Evolutionary conservation across 2,113 vertebrate genomes (phyloP), one percentile per base, ranked within the genome.

Genomic region (Peucedramus taeniatus): DNA sequence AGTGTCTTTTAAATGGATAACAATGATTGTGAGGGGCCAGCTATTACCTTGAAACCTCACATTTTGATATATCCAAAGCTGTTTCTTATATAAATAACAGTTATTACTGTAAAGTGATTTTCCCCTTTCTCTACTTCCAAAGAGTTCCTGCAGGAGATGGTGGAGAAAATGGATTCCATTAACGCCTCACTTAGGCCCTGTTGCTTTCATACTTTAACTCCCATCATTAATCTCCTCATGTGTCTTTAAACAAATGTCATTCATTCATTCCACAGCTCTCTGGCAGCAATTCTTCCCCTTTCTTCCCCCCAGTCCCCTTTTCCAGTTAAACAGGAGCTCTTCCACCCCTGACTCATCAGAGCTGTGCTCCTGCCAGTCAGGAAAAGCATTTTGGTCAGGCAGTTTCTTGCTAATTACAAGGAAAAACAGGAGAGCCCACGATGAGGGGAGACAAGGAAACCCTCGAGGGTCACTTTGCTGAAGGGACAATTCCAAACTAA

Each of bases 61-160:
- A 97, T 97, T 97, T 97, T 96, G 97, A 96, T 97, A 94, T 93
- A 97, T 90, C 96, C 95, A 94, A 63, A 91, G 95, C 94, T 93
- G 85, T 79, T 97, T 93, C 90, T 90, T 97, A 96, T 86, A 98
- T 97, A 98, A 98, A 98, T 98, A 98, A 98, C 96, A 96, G 97
- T 97, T 97, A 98, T 98, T 98, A 97, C 97, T 65, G 95, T 83
- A 94, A 98, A 98, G 96, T 66, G 92, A 96, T 97, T 94, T 96
- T 61, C 69, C 72, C 59, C 54, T 56, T 71, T 60, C 94, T 90
- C 71, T 45, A 94, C 91, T 97, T 96, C 97, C 97, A 96, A 96
- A 97, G 95, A 89, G 91, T 93, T 98, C 96, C 96, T 97, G 94
- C 96, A 96, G 97, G 96, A 98, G 96, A 97, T 16, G 90, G 96